Conservation (phyloP, 2,888 invertebrate species). For the Drosophila niveifrons region DNA sequence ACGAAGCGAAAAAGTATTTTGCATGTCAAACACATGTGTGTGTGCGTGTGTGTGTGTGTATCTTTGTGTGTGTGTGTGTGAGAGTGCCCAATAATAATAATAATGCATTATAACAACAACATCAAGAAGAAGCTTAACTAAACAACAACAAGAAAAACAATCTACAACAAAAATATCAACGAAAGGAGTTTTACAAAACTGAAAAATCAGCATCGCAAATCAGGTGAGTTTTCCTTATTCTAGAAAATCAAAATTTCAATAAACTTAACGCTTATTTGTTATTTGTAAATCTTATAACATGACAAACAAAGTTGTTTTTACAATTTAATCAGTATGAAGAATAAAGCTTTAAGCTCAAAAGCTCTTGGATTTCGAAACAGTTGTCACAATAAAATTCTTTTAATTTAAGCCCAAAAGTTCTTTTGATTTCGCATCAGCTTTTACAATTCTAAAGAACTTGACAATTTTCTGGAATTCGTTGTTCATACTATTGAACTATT, state of each 20-base stretch:
- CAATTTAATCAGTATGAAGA: too few relatives aligned
- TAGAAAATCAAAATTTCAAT: too few relatives aligned
- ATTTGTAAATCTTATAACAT: not conserved
- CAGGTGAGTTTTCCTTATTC: constrained; percentile 22
- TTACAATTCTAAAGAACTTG: too few relatives aligned
- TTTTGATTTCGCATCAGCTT: too few relatives aligned
- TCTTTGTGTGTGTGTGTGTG: constrained; percentile 1
- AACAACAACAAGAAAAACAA: constrained; percentile 4
- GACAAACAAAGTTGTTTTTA: too few relatives aligned
- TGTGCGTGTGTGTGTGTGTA: constrained; percentile 23
- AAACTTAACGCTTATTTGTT: too few relatives aligned
- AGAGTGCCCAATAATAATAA: constrained; percentile 21
- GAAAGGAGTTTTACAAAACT: not conserved
- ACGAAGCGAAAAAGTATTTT: constrained; percentile 20
- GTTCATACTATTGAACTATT: too few relatives aligned
- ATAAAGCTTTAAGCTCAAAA: too few relatives aligned
- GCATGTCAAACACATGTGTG: constrained; percentile 22
- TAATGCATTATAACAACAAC: not conserved
- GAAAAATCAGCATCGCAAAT: constrained; percentile 1
- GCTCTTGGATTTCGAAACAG: too few relatives aligned
- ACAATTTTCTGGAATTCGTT: too few relatives aligned
- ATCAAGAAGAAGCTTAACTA: constrained; percentile 8
- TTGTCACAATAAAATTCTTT: too few relatives aligned
- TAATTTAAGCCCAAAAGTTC: too few relatives aligned
- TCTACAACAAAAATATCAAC: constrained; percentile 1